Evolutionary conservation across 2,888 invertebrate species (phyloP).

Genomic region (Aphidoletes aphidimyza): DNA sequence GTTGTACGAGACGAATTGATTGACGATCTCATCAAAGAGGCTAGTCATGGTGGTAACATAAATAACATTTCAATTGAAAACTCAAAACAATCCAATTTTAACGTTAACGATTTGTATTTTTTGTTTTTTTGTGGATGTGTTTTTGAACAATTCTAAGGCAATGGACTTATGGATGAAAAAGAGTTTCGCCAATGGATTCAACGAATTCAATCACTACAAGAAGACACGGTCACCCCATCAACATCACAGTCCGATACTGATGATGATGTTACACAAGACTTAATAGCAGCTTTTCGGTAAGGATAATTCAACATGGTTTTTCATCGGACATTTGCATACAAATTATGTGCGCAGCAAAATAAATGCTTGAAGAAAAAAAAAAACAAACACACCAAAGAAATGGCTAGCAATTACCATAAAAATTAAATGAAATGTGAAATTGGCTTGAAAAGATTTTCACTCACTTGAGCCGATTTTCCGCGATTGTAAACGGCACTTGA

Average conservation of each 20-base stretch:
- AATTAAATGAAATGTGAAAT: background rate
- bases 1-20: conserved; percentile 79
- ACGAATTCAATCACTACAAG: conserved; percentile 76
- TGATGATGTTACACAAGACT: conserved; percentile 78
- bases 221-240: conserved; percentile 69
- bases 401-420: background rate
- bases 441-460: background rate
- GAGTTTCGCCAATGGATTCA: conserved; percentile 83
- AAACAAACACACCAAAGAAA: background rate
- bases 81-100: background rate
- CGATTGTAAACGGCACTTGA: background rate
- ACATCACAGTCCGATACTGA: conserved; percentile 69
- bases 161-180: conserved; percentile 79
- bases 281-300: conserved; percentile 85
- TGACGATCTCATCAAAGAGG: conserved; percentile 78
- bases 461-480: background rate
- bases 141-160: conserved; percentile 70
- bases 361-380: background rate
- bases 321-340: background rate
- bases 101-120: background rate
- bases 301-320: background rate
- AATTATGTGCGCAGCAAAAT: conserved; percentile 4
- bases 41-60: conserved; percentile 77
- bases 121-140: background rate
- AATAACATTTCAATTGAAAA: conserved; percentile 54